These are phyloP conservation scores for Anoplolepis gracilipes DNA, from an alignment of 1,140 invertebrate genomes.

Conservation along the genomic window DNA sequence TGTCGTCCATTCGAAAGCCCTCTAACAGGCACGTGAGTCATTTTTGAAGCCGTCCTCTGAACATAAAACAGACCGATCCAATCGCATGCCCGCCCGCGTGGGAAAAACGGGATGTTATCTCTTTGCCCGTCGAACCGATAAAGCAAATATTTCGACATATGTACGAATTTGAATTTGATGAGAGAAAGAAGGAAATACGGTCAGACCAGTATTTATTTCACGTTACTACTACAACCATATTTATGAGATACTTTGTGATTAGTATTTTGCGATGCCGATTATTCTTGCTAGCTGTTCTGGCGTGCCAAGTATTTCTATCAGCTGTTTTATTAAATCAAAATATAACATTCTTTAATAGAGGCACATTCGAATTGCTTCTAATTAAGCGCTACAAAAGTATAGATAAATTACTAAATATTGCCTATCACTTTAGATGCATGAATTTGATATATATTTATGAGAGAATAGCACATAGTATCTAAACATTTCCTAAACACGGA, in stretches of 20 bases:
- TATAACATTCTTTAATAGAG: background rate
- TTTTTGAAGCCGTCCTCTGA: conserved; percentile 64
- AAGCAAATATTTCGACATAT: conserved; percentile 64
- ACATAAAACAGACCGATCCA: conserved; percentile 40
- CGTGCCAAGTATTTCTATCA: background rate
- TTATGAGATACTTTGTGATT: background rate
- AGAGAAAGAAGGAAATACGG: conserved; percentile 26
- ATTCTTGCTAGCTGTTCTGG: background rate
- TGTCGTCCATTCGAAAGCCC: conserved; percentile 64
- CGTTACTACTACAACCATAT: background rate
- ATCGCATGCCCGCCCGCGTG: conserved; percentile 37
- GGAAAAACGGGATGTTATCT: conserved; percentile 18
- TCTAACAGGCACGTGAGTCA: conserved; percentile 34
- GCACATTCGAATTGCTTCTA: background rate
- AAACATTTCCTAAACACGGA: background rate
- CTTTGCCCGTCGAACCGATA: conserved; percentile 35
- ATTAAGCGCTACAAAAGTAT: background rate
- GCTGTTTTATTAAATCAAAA: background rate
- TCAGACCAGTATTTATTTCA: background rate
- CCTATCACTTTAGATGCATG: background rate
- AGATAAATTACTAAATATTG: background rate
- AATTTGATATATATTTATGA: background rate
- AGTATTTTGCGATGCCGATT: background rate
- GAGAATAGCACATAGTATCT: background rate
- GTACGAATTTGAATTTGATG: conserved; percentile 55